Evolutionary conservation across 1,140 invertebrate genomes (phyloP), one percentile per base, ranked within the genome.

Genomic region (Oryctes rhinoceros): DNA sequence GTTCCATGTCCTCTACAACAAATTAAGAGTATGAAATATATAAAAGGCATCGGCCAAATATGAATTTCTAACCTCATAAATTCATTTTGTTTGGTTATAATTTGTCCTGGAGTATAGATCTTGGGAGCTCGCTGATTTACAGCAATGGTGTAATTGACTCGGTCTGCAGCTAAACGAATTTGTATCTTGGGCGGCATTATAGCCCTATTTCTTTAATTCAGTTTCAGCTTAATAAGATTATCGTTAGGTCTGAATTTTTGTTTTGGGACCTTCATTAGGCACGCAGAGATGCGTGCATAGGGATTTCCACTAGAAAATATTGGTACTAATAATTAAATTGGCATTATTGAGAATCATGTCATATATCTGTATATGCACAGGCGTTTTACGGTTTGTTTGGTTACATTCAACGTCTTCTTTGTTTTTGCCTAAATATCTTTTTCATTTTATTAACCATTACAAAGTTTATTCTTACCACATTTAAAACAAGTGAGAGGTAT

Each of bases 1-100:
- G 98, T 99, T 62, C 98, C 98, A 91, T 99, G 98, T 7, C 98
- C 98, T 86, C 98, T 71, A 78, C 1, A 59, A 71, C 4, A 37
- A 71, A 71, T 30, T 35, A 37, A 9, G 9, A 30, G 13, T 37
- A 13, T 24, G 1, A 24, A 67, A 15, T 65, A 20, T 77, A 74
- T 74, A n/a, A 7, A 76, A 24, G 67, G 15, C 15, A 48, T 74
- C 65, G 18, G 65, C 77, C 18, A 74, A 78, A 49, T 39, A 80
- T 48, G 77, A 81, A 35, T 81, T 67, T 80, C 77, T 82, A 90
- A 96, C 95, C 95, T 93, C 92, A 98, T 94, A 87, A 95, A 97
- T 83, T 96, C 95, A 78, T 93, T 90, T 85, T 96, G 93, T 81
- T 91, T 91, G 62, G 94, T 94, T 78, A 98, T 93, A 79, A 96